Evolutionary conservation across 2,888 invertebrate species (phyloP), one percentile per base, ranked within the genome.

Genomic region (Dicycla oo): DNA sequence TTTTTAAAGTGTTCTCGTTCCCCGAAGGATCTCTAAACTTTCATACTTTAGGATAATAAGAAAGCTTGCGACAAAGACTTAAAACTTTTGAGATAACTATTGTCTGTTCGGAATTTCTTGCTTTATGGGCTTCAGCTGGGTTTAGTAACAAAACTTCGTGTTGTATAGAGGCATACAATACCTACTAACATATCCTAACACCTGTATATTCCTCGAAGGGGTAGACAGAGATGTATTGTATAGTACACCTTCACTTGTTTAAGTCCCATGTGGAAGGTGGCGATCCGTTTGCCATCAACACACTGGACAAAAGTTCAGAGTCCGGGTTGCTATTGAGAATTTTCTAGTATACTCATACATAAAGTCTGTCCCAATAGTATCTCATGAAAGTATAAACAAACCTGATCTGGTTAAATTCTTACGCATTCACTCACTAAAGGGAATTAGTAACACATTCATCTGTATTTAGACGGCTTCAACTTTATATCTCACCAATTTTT

Each of bases 1-100:
- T 54, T 61, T 54, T 51, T 7, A 43, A 73, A 79, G 45, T 65
- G 69, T 61, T 79, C 65, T 64, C 26, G 4, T 23, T 26, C 38
- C 63, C 54, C 40, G 11, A 18, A 64, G 54, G 47, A 53, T 45
- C 3, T 10, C 26, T 6, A 26, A 79, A 79, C 54, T 71, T 79
- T 26, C 11, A 40, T 66, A 57, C 53, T 66, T 66, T 10, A 20
- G 26, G 11, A 20, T 60, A 43, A 53, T 69, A 57, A 40, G 56
- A 78, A 76, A 61, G 45, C 45, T 71, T 71, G 13, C 0, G 15
- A 34, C 53, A 43, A 45, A 18, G 20, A n/a, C n/a, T 60, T 60
- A 38, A 40, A 43, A 69, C 47, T 63, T 69, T 75, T 13, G n/a
- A 38, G 10, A 40, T 47, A 49, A 43, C 60, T 54, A 58, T 60